Evolutionary conservation across 2,888 invertebrate genomes (phyloP), one percentile per base, ranked within the genome.

Genomic region (Heliconius sara): DNA sequence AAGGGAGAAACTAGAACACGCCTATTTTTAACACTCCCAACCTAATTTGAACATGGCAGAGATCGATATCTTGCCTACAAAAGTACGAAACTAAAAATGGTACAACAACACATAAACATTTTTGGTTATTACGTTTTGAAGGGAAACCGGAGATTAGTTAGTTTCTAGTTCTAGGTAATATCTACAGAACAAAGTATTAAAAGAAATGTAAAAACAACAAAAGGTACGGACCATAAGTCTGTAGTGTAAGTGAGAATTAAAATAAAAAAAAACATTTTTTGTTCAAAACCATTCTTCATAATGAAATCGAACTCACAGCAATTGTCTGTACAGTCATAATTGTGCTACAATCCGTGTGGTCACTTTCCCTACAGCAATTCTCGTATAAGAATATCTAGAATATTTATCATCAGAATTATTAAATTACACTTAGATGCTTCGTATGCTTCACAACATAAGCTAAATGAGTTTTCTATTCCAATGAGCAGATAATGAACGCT

Each of bases 401-500:
- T 70, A 47, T 47, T 19, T 71, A 65, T 77, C 30, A 63, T 16
- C 4, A 65, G 27, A 71, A 47, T 47, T 77, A 68, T 72, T 63
- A 71, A 63, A 60, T 77, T 73, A 60, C 16, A 73, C 60, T 57
- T 73, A 73, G 60, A 73, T 57, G 57, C 73, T 39, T 73, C 34
- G 57, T 57, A 73, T 73, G 34, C 67, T 76, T 66, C 67, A 67
- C 19, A 67, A 34, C 22, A 30, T 52, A 52, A 76, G 52, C 30
- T 27, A 52, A 47, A 52, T 22, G 76, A 67, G 67, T n/a, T 76
- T 73, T 39, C 73, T 73, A 34, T 73, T 73, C 39, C 43, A 76
- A 67, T 67, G 27, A 66, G 52, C 76, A 52, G 52, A 76, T 67
- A 76, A 76, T 76, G 67, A 67, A 43, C 75, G 75, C 75, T 65